phyloP scores from a whole-genome alignment of 2,113 vertebrate genomes.

The Prolemur simus region DNA sequence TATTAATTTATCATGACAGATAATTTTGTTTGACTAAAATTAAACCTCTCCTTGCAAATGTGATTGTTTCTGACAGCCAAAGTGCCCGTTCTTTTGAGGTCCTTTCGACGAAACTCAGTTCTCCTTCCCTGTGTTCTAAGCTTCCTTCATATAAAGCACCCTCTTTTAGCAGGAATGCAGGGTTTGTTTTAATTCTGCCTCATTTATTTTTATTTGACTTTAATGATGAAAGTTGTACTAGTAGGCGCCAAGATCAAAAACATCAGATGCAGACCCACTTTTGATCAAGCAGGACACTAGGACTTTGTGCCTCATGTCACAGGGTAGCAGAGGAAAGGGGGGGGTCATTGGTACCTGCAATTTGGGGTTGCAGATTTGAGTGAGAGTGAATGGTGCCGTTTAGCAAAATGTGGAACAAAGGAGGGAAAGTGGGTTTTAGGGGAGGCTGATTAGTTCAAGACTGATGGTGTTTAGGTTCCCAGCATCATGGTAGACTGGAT shows the following conservation, averaged over 20 bases:
- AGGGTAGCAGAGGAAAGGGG: neutral
- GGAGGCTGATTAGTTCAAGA: neutral
- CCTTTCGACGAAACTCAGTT: neutral
- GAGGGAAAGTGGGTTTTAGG: neutral
- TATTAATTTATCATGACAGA: constrained; percentile 44
- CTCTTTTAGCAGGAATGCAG: neutral
- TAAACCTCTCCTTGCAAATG: neutral
- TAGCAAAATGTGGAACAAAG: neutral
- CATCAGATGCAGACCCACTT: neutral
- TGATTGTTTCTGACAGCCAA: neutral
- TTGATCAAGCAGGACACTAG: neutral
- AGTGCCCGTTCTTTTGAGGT: neutral
- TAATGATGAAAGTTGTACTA: constrained; percentile 2
- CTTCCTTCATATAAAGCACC: neutral
- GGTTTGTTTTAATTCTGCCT: neutral
- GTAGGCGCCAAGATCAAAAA: neutral
- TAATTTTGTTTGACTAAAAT: constrained; percentile 39
- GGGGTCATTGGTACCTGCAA: neutral
- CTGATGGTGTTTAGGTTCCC: neutral
- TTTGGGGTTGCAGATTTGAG: neutral
- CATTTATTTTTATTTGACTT: constrained; percentile 43
- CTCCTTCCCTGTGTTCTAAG: neutral
- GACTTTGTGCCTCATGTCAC: neutral
- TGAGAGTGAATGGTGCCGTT: neutral
- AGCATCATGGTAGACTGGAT: neutral